Conservation (phyloP, 2,888 invertebrate species). For the Cyrtodaria siliqua region DNA sequence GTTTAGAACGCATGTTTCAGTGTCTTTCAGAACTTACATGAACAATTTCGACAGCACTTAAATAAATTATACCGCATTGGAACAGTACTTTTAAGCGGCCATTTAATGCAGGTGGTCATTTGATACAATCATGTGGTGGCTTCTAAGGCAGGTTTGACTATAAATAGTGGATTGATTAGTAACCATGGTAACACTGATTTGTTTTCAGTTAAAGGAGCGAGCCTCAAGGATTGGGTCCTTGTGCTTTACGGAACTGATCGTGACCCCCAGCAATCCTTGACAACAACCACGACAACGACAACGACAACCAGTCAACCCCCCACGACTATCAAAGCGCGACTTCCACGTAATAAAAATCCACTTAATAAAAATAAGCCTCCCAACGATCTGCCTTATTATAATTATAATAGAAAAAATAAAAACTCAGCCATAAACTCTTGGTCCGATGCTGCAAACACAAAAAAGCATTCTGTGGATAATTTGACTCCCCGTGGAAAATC, state of each 20-base stretch:
- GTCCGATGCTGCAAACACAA: no score
- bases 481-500: neutral
- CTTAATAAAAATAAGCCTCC: conserved; percentile 4
- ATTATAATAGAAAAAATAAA: no score
- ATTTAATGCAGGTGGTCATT: no score
- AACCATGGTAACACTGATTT: conserved; percentile 56
- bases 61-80: no score
- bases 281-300: conserved; percentile 69
- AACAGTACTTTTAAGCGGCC: no score
- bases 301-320: conserved; percentile 52
- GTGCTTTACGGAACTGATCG: conserved; percentile 94
- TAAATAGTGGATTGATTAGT: conserved; percentile 8
- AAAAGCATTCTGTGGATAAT: neutral
- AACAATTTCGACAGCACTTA: no score
- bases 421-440: no score
- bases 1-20: no score
- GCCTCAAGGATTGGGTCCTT: conserved; percentile 96
- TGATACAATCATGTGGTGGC: no score
- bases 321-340: conserved; percentile 49
- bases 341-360: conserved; percentile 47
- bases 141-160: no score
- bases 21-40: no score
- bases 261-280: conserved; percentile 73
- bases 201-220: conserved; percentile 78
- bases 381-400: no score